A percentile compares a stretch with the other conserved stretches of the same genome.
phyloP scores from a whole-genome alignment of 2,888 invertebrate genomes.

The Chaitophorus viminalis region DNA sequence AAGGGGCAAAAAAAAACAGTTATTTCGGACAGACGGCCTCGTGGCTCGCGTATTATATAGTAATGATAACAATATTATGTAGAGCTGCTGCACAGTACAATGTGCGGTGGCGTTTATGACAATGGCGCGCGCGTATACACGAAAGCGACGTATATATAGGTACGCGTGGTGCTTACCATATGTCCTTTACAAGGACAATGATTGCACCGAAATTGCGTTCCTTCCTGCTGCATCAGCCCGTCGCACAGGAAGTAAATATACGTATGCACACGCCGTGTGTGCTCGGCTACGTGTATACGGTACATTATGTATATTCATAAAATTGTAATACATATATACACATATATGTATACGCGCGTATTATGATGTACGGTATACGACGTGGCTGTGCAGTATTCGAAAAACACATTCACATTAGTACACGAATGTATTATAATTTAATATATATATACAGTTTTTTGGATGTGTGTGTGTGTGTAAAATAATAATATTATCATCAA shows the following conservation, averaged over 20 bases:
- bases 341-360: not conserved
- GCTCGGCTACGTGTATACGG: not conserved
- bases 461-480: not conserved
- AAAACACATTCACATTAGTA: not conserved
- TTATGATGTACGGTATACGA: not conserved
- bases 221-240: not conserved
- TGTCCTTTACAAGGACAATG: slow-evolving; percentile 56
- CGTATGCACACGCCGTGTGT: not conserved
- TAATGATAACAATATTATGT: not conserved
- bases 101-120: not conserved
- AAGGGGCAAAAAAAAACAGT: slow-evolving; percentile 8
- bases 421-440: not conserved
- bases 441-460: not conserved
- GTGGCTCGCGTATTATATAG: not conserved
- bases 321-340: not conserved
- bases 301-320: too few relatives aligned
- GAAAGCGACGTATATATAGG: not conserved
- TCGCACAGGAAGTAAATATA: slow-evolving; percentile 3
- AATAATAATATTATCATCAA: slow-evolving; percentile 28
- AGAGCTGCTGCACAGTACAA: not conserved
- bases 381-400: not conserved
- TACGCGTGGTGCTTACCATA: slow-evolving; percentile 42
- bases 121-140: not conserved
- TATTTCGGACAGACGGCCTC: slow-evolving; percentile 43
- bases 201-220: slow-evolving; percentile 28